Evolutionary conservation across 2,113 vertebrate species (phyloP), one percentile per base, ranked within the genome.

Genomic region (Leptodactylus fuscus): DNA sequence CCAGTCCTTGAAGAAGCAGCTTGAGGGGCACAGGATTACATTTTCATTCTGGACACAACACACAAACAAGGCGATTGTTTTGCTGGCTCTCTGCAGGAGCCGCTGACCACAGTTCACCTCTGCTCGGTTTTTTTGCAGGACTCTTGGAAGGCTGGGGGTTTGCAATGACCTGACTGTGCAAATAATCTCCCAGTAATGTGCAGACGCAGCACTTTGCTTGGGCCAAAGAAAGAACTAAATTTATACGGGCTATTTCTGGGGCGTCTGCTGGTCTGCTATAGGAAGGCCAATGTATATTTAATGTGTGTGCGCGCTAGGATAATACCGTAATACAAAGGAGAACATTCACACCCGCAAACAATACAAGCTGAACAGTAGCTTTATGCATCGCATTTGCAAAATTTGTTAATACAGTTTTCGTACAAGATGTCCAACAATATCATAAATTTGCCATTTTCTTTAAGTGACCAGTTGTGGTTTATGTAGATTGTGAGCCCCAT

Each of bases 101-200:
- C 22, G 83, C 83, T 78, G 60, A 85, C 75, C 74, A 70, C 76
- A 85, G 41, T 85, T 71, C 48, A 70, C 48, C 83, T 71, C 48
- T 29, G n/a, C 67, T 41, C n/a, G 32, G n/a, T 16, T 34, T 18
- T 36, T 83, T 83, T 62, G 48, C 44, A 67, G 62, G 76, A 70
- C 74, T 67, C 75, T 85, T 70, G 83, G 75, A 85, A 53, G 83
- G 73, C 83, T 78, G 44, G 74, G 83, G 58, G 75, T 71, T 80
- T 85, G 83, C 29, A 70, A 85, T 67, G 49, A 53, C 75, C 83
- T 85, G 83, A 80, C 83, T 85, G 76, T 80, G 83, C 83, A 85
- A 85, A 85, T 80, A 78, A 11, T 78, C 41, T 29, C 60, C 0
- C 10, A 58, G 83, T 41, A 85, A 85, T 85, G 83, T 85, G 83